phyloP scores from a whole-genome alignment of 1,140 invertebrate genomes.

The Babylonia areolata region DNA sequence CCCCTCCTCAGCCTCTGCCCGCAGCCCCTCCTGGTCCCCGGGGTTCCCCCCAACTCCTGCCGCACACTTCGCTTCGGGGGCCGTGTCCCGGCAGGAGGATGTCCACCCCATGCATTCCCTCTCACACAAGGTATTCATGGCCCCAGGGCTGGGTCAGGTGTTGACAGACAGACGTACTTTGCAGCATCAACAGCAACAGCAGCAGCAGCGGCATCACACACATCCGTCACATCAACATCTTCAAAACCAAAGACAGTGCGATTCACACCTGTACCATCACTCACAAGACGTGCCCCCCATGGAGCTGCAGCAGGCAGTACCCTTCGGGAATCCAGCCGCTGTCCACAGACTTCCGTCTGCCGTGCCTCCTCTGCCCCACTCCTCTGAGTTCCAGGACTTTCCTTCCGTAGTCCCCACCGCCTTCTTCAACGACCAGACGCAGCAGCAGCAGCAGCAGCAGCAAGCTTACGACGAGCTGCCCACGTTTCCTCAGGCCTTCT shows the following conservation, averaged over 20 bases:
- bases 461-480: slow-evolving; percentile 11
- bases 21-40: slow-evolving; percentile 39
- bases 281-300: background rate
- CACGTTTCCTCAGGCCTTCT: slow-evolving; percentile 14
- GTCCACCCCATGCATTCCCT: background rate
- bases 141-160: background rate
- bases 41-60: background rate
- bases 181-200: background rate
- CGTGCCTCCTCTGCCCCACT: background rate
- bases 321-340: background rate
- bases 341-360: background rate
- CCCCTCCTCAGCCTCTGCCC: slow-evolving; percentile 18
- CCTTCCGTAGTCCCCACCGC: background rate
- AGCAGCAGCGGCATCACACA: background rate
- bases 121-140: background rate
- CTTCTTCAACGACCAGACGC: background rate
- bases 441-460: background rate
- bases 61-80: background rate
- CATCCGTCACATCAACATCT: background rate
- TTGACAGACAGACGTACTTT: background rate
- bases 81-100: background rate
- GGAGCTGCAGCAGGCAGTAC: too few relatives aligned
- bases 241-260: background rate
- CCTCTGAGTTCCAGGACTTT: background rate
- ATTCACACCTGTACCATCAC: background rate